phyloP scores from a whole-genome alignment of 2,888 invertebrate genomes.

The Hylaea fasciaria region DNA sequence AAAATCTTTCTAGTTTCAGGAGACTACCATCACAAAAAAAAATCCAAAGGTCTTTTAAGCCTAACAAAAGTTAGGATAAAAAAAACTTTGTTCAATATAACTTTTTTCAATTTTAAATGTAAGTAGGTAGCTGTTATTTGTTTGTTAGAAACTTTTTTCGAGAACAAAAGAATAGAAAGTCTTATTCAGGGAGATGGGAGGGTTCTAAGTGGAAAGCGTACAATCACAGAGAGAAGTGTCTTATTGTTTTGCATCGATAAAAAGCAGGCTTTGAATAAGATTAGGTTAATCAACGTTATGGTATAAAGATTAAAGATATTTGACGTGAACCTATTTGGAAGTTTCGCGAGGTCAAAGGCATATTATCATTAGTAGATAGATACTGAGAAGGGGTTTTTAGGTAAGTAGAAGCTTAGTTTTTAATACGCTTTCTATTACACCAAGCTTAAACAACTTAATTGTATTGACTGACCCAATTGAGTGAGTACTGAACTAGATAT shows the following conservation, averaged over 20 bases:
- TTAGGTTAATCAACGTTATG: too few species aligned
- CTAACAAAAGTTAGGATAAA: slow-evolving; percentile 42
- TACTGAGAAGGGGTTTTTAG: too few species aligned
- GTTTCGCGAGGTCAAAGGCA: too few species aligned
- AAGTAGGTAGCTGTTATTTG: slow-evolving; percentile 42
- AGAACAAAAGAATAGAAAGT: slow-evolving; percentile 50
- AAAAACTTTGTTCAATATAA: slow-evolving; percentile 46
- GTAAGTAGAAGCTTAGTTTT: too few species aligned
- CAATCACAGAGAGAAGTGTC: slow-evolving; percentile 24
- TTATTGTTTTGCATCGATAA: neutral
- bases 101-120: slow-evolving; percentile 47
- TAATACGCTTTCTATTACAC: too few species aligned
- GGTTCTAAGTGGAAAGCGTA: slow-evolving; percentile 36
- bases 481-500: too few species aligned
- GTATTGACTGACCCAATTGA: too few species aligned
- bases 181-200: slow-evolving; percentile 51
- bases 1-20: slow-evolving; percentile 36
- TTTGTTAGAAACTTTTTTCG: slow-evolving; percentile 45
- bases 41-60: slow-evolving; percentile 39
- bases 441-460: too few species aligned
- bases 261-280: neutral
- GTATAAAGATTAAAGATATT: too few species aligned
- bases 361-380: too few species aligned
- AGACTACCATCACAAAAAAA: slow-evolving; percentile 32
- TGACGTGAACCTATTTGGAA: too few species aligned